Evolutionary conservation across 2,888 invertebrate genomes (phyloP), one percentile per base, ranked within the genome.

Genomic region (Lypha dubia): DNA sequence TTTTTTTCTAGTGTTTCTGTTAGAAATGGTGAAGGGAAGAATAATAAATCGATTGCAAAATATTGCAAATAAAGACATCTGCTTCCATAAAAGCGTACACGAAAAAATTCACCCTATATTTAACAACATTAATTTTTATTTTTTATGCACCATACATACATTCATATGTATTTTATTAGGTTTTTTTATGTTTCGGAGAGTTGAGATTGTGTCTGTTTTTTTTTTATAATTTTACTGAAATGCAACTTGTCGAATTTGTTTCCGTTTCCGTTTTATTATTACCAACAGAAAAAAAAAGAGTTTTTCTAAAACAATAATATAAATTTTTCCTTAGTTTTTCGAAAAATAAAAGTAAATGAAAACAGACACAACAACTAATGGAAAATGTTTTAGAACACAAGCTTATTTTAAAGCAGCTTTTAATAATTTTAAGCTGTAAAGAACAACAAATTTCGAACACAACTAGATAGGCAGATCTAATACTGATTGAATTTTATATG

Each of bases 181-280:
- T n/a, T n/a, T 53, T n/a, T 24, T 58, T 35, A 9, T 32, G 17
- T 35, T 58, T 35, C 17, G n/a, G 4, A 17, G n/a, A 56, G 7
- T 32, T 56, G 15, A 56, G 15, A n/a, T 56, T 51, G 8, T 53
- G 15, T 15, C 3, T 35, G 49, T 35, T 22, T 63, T 62, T 41
- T 38, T 65, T 17, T 46, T 15, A 32, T 35, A 20, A 15, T 67
- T 15, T 20, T 63, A 56, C 68, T 51, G 58, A 68, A 32, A 75
- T n/a, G 58, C 24, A 38, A 32, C 62, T 71, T 74, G 68, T 74
- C 60, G 76, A 73, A 51, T 63, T 75, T 68, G 65, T 63, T 76
- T 85, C 83, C 83, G 76, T 70, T 79, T 73, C 81, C 84, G 63
- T 67, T 70, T 76, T 32, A 60, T 58, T 76, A 71, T 44, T 44